Base-by-base conservation (phyloP, 2,113 vertebrate genomes). In the Scalopus aquaticus region DNA sequence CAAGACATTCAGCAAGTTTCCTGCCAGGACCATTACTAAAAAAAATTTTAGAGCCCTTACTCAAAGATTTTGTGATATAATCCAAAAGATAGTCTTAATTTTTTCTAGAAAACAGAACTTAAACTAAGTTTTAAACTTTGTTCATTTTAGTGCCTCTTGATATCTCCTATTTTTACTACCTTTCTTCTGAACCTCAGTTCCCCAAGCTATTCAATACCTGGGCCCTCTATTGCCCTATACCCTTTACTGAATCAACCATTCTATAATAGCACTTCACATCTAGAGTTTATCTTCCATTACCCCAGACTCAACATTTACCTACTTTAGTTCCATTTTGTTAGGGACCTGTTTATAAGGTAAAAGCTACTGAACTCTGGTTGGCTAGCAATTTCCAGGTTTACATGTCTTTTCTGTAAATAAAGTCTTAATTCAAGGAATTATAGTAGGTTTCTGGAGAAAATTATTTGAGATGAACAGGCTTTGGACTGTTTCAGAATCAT, bases 51-150 rank as follows among this genome's bases (percentile, higher is more conserved):
- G 44, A 49, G 22, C 11, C 42, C 22, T 85, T 88, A 54, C 32
- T 62, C 72, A 95, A 93, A 97, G 95, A 39, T 32, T 5, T 58
- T 74, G 0, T 65, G 37, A 92, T 39, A 73, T 11, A 44, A 69
- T 28, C 49, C 67, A 58, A 85, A 67, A 65, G 10, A 1, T 26
- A 85, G 74, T n/a, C 72, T 39, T 74, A 58, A n/a, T 58, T 86
- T 81, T 96, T 54, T 90, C 32, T 82, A 79, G 42, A 56, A 86
- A 94, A 94, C n/a, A 79, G 20, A 73, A 1, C 20, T 79, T 30
- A 79, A 24, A 35, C 51, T 81, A 72, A 84, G 37, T 39, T 67
- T 69, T 73, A 39, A 9, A 12, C 72, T 72, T 94, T 92, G 51
- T 46, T 69, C 19, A 42, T 32, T 78, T 85, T 65, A 73, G 65